phyloP scores from a whole-genome alignment of 2,797 vertebrate genomes.

The Manis javanica region DNA sequence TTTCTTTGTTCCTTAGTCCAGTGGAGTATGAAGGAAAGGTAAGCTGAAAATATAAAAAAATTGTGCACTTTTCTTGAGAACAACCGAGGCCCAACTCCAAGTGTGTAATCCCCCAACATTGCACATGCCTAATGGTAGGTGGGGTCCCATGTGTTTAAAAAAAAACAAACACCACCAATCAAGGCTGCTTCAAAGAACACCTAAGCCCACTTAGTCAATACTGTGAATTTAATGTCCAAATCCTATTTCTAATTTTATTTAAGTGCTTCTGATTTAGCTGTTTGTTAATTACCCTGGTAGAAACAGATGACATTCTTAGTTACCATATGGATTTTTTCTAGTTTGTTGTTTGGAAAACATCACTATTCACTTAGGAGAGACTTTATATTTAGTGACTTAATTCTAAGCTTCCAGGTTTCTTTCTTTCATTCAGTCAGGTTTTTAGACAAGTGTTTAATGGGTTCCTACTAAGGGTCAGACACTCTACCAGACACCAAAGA shows the following conservation, averaged over 20 bases:
- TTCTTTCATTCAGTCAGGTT: conserved; percentile 26
- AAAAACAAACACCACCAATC: neutral
- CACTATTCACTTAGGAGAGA: neutral
- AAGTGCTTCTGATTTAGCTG: conserved; percentile 23
- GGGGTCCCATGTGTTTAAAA: neutral
- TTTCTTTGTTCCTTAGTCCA: neutral
- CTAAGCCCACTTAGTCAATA: neutral
- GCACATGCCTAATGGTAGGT: neutral
- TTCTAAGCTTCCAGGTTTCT: conserved; percentile 3
- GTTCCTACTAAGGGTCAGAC: neutral
- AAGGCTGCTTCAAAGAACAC: neutral
- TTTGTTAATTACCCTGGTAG: neutral
- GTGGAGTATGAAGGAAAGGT: neutral
- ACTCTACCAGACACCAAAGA: neutral
- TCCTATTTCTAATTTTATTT: neutral
- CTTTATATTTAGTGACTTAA: conserved; percentile 28
- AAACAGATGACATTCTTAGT: conserved; percentile 34
- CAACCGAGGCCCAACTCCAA: neutral
- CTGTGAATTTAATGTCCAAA: neutral
- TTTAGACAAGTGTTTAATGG: neutral
- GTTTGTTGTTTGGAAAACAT: neutral
- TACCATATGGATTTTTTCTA: neutral
- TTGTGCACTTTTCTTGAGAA: neutral
- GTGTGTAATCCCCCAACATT: neutral
- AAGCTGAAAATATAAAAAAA: neutral